These are phyloP conservation scores for Leptopilina syphax DNA, from an alignment of 2,888 invertebrate species.

Conservation along the genomic window DNA sequence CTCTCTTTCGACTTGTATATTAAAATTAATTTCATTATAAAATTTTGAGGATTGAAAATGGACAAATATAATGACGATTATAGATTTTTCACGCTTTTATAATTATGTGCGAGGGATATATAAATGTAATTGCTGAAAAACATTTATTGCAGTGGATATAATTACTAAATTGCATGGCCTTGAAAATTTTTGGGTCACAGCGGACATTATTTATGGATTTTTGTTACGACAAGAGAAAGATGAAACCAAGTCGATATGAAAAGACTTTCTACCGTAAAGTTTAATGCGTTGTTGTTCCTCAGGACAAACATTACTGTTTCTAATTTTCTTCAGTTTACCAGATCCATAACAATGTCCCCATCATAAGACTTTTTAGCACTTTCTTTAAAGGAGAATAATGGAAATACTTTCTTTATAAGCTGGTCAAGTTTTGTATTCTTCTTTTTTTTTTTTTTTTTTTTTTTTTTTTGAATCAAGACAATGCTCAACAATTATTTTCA, in stretches of 20 bases:
- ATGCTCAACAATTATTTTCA: not conserved
- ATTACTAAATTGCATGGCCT: constrained; percentile 37
- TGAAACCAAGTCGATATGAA: constrained; percentile 45
- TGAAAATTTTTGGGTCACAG: constrained; percentile 34
- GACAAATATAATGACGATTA: not conserved
- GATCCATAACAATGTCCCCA: constrained; percentile 39
- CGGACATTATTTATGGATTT: constrained; percentile 36
- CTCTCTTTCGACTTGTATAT: not conserved
- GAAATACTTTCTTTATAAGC: constrained; percentile 19
- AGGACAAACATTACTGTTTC: constrained; percentile 28
- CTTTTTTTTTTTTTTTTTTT: not conserved
- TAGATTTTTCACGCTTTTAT: not conserved
- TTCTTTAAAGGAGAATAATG: constrained; percentile 33
- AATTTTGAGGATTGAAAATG: not conserved
- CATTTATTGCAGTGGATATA: constrained; percentile 1
- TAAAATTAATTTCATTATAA: not conserved
- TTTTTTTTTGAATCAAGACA: not conserved
- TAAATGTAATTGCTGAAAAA: constrained; percentile 22
- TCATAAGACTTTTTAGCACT: constrained; percentile 2
- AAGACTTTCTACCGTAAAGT: constrained; percentile 61
- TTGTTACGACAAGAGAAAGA: constrained; percentile 38
- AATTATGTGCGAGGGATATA: not conserved
- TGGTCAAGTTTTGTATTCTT: not conserved
- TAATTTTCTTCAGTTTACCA: constrained; percentile 27
- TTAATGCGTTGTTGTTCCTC: constrained; percentile 43